Evolutionary conservation across 2,888 invertebrate species (phyloP).

Genomic region (Drosophila macrospina): DNA sequence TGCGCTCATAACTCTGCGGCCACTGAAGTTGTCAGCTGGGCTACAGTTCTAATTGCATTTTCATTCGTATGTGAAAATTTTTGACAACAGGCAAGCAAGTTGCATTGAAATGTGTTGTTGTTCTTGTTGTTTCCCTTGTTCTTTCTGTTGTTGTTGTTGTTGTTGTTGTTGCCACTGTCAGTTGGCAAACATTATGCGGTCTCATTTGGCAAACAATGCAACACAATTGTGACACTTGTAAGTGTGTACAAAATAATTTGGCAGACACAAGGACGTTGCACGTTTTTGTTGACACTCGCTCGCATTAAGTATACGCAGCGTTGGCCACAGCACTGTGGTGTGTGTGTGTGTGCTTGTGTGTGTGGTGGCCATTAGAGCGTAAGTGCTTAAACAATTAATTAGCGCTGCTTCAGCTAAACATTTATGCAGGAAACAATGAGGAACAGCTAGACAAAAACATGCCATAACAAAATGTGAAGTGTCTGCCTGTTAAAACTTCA

Average conservation of each 20-base stretch:
- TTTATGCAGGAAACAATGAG: slow-evolving; percentile 60
- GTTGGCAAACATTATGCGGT: slow-evolving; percentile 65
- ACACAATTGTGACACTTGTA: slow-evolving; percentile 72
- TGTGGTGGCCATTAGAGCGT: slow-evolving; percentile 54
- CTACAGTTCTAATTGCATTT: slow-evolving; percentile 50
- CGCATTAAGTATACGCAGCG: slow-evolving; percentile 54
- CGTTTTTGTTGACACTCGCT: slow-evolving; percentile 15
- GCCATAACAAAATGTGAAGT: slow-evolving; percentile 47
- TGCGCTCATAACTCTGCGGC: background rate
- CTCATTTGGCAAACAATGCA: slow-evolving; percentile 61
- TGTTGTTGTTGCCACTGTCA: slow-evolving; percentile 27
- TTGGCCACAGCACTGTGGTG: slow-evolving; percentile 25
- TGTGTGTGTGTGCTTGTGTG: slow-evolving; percentile 11
- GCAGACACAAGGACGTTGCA: slow-evolving; percentile 9
- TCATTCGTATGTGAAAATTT: slow-evolving; percentile 19
- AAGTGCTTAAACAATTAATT: slow-evolving; percentile 80
- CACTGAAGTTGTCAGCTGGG: slow-evolving; percentile 2
- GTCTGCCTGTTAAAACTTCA: slow-evolving; percentile 26
- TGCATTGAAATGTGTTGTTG: slow-evolving; percentile 33
- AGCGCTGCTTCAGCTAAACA: slow-evolving; percentile 63
- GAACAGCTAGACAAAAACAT: slow-evolving; percentile 48
- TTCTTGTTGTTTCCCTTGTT: slow-evolving; percentile 9
- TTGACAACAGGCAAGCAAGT: slow-evolving; percentile 10
- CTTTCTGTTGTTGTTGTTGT: slow-evolving; percentile 15
- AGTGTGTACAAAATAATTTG: slow-evolving; percentile 73